Evolutionary conservation across 2,113 vertebrate genomes (phyloP), one percentile per base, ranked within the genome.

Genomic region (Lethenteron camtschaticum): DNA sequence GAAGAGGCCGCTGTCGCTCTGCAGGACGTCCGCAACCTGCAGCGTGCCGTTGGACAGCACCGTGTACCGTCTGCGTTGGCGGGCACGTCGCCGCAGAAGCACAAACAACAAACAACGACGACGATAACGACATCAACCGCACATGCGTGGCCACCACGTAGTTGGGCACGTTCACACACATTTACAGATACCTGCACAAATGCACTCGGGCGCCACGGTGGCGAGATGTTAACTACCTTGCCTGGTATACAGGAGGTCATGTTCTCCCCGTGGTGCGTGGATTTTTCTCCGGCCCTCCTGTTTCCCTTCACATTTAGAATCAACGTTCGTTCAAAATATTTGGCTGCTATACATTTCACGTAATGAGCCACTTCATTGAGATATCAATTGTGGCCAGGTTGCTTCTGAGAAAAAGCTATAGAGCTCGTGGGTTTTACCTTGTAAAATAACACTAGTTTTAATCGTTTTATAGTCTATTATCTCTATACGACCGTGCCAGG

Each of bases 31-130:
- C n/a, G 63, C 9, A 24, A 66, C 24, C 24, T 66, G 9, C n/a
- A 66, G 63, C n/a, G 63, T 66, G 63, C 63, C 63, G 24, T 66
- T 66, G 63, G 63, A 11, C n/a, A 66, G 24, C n/a, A 66, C n/a
- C 8, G 9, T 66, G 63, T 66, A 66, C 24, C 63, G 41, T 41
- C 41, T 41, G 41, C 41, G 41, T 41, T 41, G 41, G 41, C 41
- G 41, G 41, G 41, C 41, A 41, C 41, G 41, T 41, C 41, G 41
- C 41, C 41, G 5, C 3, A 7, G 41, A 41, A 41, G 41, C 41
- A 41, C 6, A 41, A 41, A 41, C 41, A 41, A 41, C 41, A 41
- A 41, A 41, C 41, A 41, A 41, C 41, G 5, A 41, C 41, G 5
- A 41, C 41, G 41, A 41, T 6, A 41, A 41, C 41, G 41, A 41